These are phyloP conservation scores for Glandiceps talaboti DNA, from an alignment of 53 echinoderm and acorn worm genomes.

Conservation along the genomic window DNA sequence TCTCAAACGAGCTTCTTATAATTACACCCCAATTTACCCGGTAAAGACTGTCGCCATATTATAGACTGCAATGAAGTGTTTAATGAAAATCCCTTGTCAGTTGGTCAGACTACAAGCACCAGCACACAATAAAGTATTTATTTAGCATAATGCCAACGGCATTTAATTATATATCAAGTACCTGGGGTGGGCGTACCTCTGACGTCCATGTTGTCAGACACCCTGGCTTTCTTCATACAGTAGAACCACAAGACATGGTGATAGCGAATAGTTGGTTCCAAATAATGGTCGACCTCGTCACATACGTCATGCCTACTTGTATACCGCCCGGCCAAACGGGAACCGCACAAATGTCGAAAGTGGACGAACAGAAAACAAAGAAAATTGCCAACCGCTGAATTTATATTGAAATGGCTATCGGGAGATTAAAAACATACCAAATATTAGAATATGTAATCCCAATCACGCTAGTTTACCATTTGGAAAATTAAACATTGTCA, in stretches of 20 bases:
- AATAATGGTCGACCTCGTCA: slow-evolving; percentile 35
- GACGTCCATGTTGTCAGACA: slow-evolving; percentile 31
- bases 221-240: slow-evolving; percentile 27
- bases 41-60: slow-evolving; percentile 38
- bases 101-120: slow-evolving; percentile 9
- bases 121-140: slow-evolving; percentile 31
- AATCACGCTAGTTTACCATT: slow-evolving; percentile 8
- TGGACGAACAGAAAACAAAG: slow-evolving; percentile 29
- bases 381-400: slow-evolving; percentile 40
- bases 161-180: slow-evolving; percentile 37
- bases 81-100: not conserved
- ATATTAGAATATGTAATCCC: slow-evolving; percentile 30
- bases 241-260: slow-evolving; percentile 40
- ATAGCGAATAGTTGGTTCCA: slow-evolving; percentile 42
- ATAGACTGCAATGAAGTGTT: slow-evolving; percentile 45
- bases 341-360: slow-evolving; percentile 22
- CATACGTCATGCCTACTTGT: slow-evolving; percentile 13
- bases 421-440: slow-evolving; percentile 35
- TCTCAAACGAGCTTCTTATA: too few species aligned
- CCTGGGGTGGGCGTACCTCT: slow-evolving; percentile 52
- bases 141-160: slow-evolving; percentile 43
- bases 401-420: slow-evolving; percentile 39
- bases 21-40: too few species aligned
- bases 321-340: slow-evolving; percentile 41
- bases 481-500: slow-evolving; percentile 27